phyloP scores from a whole-genome alignment of 2,113 vertebrate genomes.

The Melanerpes formicivorus region DNA sequence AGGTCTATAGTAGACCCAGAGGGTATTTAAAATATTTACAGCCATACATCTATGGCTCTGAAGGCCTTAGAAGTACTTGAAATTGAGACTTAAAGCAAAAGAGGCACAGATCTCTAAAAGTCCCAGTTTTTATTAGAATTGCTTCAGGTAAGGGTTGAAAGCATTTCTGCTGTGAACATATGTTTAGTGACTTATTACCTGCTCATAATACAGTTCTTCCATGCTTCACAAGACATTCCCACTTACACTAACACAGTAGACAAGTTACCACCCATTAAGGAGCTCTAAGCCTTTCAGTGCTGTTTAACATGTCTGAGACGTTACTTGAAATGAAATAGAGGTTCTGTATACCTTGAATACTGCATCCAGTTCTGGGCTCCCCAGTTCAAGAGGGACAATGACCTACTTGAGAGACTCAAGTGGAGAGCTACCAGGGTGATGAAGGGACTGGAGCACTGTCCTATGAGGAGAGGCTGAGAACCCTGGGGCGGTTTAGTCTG shows the following conservation, averaged over 20 bases:
- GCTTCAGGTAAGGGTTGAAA: conserved; percentile 41
- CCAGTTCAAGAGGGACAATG: too few relatives aligned
- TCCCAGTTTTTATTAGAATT: conserved; percentile 32
- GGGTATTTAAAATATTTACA: conserved; percentile 50
- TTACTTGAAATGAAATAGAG: neutral
- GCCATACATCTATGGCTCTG: neutral
- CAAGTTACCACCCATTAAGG: neutral
- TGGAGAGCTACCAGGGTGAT: too few relatives aligned
- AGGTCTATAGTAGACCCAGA: neutral
- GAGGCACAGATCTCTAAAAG: conserved; percentile 3
- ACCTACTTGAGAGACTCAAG: too few relatives aligned
- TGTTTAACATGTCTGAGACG: neutral
- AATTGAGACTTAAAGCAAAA: conserved; percentile 18
- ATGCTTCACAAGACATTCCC: conserved; percentile 14
- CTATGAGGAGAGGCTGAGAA: too few relatives aligned
- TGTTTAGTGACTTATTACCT: conserved; percentile 26
- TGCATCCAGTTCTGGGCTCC: too few relatives aligned
- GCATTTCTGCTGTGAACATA: neutral
- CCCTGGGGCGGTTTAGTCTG: too few relatives aligned
- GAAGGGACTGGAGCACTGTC: too few relatives aligned
- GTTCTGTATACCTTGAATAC: neutral
- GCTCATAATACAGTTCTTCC: neutral
- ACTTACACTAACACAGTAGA: neutral
- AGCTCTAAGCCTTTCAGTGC: conserved; percentile 11
- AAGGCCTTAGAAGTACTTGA: conserved; percentile 44